These are phyloP conservation scores for Branchinecta lynchi DNA, from an alignment of 1,140 invertebrate genomes.

Conservation along the genomic window DNA sequence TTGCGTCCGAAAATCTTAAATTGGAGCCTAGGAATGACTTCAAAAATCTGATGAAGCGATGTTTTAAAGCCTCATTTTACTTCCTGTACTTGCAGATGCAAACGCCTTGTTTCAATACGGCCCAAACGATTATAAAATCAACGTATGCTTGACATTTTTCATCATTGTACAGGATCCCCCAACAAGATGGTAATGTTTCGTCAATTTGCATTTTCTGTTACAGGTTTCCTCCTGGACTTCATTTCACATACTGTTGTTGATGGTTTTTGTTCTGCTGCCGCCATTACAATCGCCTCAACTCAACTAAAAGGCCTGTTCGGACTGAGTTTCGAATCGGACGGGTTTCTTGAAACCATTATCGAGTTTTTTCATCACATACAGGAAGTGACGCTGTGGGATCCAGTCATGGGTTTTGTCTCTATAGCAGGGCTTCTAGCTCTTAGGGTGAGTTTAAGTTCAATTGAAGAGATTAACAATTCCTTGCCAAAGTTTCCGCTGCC, in stretches of 20 bases:
- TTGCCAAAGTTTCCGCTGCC: too few species aligned
- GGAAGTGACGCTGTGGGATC: conserved; percentile 46
- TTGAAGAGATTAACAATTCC: not conserved
- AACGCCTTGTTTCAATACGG: too few species aligned
- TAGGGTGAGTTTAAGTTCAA: conserved; percentile 40
- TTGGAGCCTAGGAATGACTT: too few species aligned
- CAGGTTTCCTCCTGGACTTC: conserved; percentile 85
- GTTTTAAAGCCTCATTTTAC: too few species aligned
- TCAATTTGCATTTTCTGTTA: conserved; percentile 22
- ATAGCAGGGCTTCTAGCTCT: conserved; percentile 49
- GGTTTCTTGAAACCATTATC: conserved; percentile 49
- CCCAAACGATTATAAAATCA: too few species aligned
- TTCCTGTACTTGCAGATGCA: too few species aligned
- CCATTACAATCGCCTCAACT: conserved; percentile 72
- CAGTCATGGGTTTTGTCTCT: conserved; percentile 48
- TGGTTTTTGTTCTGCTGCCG: conserved; percentile 41
- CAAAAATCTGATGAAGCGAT: too few species aligned
- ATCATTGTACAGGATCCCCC: too few species aligned
- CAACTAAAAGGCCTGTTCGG: conserved; percentile 73
- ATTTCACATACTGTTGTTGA: conserved; percentile 56
- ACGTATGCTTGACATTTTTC: too few species aligned
- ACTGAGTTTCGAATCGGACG: conserved; percentile 50
- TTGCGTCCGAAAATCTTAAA: too few species aligned
- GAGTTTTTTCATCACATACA: conserved; percentile 45
- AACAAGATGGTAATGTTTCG: too few species aligned